Conservation (phyloP, 2,113 vertebrate genomes). For the Channa maculata region DNA sequence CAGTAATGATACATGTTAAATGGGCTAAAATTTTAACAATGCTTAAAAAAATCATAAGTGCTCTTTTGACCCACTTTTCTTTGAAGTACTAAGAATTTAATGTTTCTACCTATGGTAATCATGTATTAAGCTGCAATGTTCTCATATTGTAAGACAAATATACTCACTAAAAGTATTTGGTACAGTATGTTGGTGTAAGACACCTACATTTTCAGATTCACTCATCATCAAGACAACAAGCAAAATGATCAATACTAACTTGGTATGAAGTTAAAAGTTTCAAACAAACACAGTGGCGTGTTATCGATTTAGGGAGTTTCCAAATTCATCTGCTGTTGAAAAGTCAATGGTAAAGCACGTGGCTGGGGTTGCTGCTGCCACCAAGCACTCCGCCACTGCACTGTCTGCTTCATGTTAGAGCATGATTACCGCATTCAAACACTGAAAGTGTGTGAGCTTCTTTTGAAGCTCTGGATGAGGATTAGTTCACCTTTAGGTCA, state of each 20-base stretch:
- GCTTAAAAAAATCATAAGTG: slow-evolving; percentile 26
- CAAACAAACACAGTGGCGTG: slow-evolving; percentile 50
- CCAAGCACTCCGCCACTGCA: background rate
- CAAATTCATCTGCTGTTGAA: slow-evolving; percentile 66
- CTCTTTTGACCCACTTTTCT: slow-evolving; percentile 47
- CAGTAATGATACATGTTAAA: background rate
- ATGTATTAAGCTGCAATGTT: slow-evolving; percentile 53
- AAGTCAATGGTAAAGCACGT: slow-evolving; percentile 67
- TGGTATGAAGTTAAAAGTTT: slow-evolving; percentile 27
- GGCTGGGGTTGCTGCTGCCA: slow-evolving; percentile 52
- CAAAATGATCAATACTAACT: slow-evolving; percentile 3
- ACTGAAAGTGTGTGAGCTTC: background rate
- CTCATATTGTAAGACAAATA: slow-evolving; percentile 41
- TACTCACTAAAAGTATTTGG: slow-evolving; percentile 24
- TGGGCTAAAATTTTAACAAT: background rate
- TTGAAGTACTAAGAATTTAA: slow-evolving; percentile 36
- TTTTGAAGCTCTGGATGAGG: background rate
- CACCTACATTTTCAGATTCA: slow-evolving; percentile 23
- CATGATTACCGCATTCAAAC: background rate
- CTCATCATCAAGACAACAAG: slow-evolving; percentile 10
- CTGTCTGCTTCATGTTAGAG: background rate
- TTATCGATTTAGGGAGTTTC: slow-evolving; percentile 64
- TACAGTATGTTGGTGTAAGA: slow-evolving; percentile 28
- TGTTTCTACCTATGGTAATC: slow-evolving; percentile 44
- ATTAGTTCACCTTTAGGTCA: slow-evolving; percentile 1